Evolutionary conservation across 2,113 vertebrate genomes (phyloP), one percentile per base, ranked within the genome.

Genomic region (Trichomycterus rosablanca): DNA sequence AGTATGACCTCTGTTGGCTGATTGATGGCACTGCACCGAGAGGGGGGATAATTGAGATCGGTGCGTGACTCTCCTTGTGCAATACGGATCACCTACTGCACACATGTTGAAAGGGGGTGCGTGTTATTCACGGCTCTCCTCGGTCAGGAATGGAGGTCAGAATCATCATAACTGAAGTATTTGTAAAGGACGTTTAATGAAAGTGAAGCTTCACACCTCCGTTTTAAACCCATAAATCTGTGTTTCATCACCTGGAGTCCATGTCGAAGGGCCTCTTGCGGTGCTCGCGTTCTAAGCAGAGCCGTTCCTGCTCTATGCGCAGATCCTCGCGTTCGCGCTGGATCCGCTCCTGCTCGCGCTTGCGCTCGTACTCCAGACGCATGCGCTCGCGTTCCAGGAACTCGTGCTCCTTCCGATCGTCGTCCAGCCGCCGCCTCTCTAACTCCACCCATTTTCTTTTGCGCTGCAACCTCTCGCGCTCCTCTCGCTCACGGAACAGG

Each of bases 331-430:
- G 85, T 84, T 97, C 94, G 0, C 93, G 80, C 28, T 93, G 88
- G 78, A 99, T 98, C 5, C 96, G 80, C 24, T 99, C 94, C 81
- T 99, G 94, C 5, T 99, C 95, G 0, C 91, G 83, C 0, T 93
- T 78, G 32, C 94, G 83, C 34, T 98, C 94, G 0, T 92, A 94
- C 71, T 98, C 95, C 1, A 98, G 91, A 0, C 92, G 89, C 74
- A 95, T 79, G 22, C 93, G 82, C 59, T 99, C 95, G 0, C 93
- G 88, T 77, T 98, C 95, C 66, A 97, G 30, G 35, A 91, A 89
- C 74, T 97, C 94, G 0, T 94, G 88, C 78, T 97, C 95, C 84
- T 93, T 69, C 1, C 96, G 88, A 63, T 97, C 95, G 0, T 90
- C 86, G 28, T 97, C 93, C 2, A 97, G 86, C 0, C 93, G 87